Base-by-base conservation (phyloP, 2,113 vertebrate genomes). In the Semnornis frantzii region DNA sequence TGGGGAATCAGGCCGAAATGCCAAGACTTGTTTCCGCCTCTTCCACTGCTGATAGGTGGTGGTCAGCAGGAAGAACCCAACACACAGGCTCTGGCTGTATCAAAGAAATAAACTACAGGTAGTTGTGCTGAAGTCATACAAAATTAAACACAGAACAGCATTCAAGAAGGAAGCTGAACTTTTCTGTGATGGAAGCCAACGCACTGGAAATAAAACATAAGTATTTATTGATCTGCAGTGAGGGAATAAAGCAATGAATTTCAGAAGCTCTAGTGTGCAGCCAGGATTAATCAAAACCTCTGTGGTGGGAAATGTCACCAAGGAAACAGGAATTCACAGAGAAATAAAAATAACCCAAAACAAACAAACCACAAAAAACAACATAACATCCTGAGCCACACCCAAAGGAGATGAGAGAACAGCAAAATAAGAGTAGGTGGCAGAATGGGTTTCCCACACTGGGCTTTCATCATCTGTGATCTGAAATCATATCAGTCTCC, bases 201-300 rank as follows among this genome's bases (percentile, higher is more conserved):
- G 76, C 89, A 44, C 76, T 81, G 88, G 76, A 96, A 95, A 97
- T 96, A 96, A 97, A 96, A 86, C 70, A 74, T 77, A 85, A 85
- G 89, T 96, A 96, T 96, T 96, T 96, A 97, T 96, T 92, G 94
- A 96, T 92, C 95, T 73, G 93, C 94, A 97, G 93, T 94, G 73
- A 84, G 84, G 87, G 93, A 97, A 85, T 93, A 96, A 87, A 92
- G 94, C 93, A 91, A 94, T 91, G 94, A 88, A 96, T 97, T 97
- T 93, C 93, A 95, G 92, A 96, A 95, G 90, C 91, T 92, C 70
- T 55, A 72, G 82, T 20, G 66, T 71, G 79, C 90, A 93, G 92
- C 71, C 94, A 50, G 92, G 89, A 87, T 96, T 94, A 93, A 97
- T 97, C 96, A 95, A 87, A 93, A 87, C 73, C 87, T 81, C 83